A percentile compares a stretch with the other conserved stretches of the same genome.
Evolutionary conservation across 2,113 vertebrate species (phyloP).

Genomic region (Cyanocitta stelleri): DNA sequence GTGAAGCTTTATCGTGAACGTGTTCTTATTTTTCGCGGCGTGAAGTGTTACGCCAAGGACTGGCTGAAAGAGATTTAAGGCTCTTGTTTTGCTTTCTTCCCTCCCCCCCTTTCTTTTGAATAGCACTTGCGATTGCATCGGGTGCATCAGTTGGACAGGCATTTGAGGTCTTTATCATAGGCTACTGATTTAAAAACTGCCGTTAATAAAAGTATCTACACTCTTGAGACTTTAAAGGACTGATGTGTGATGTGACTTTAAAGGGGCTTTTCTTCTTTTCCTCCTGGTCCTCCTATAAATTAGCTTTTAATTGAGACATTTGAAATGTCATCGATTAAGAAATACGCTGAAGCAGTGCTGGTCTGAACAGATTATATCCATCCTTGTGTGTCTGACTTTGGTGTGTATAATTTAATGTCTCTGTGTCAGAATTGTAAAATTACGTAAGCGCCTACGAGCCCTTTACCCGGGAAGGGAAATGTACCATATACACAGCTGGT

Average conservation of each 20-base stretch:
- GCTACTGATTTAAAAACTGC: constrained; percentile 2
- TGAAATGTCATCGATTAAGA: neutral
- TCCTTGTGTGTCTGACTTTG: neutral
- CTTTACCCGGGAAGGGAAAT: neutral
- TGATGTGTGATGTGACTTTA: neutral
- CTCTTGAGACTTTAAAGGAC: neutral
- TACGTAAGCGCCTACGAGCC: neutral
- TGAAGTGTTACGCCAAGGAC: neutral
- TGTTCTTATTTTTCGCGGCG: neutral
- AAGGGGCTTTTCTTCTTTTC: neutral
- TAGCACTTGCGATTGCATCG: neutral
- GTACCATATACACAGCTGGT: neutral
- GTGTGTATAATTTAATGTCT: neutral
- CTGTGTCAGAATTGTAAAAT: neutral
- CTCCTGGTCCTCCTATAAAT: neutral
- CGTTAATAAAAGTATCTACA: neutral
- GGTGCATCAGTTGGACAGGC: neutral
- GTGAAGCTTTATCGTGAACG: neutral
- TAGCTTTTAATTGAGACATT: neutral
- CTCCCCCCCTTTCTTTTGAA: neutral
- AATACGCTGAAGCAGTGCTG: neutral
- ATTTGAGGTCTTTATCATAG: neutral
- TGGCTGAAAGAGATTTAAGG: neutral
- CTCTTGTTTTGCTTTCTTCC: neutral
- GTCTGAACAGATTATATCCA: neutral